Evolutionary conservation across 1,140 invertebrate genomes (phyloP), one percentile per base, ranked within the genome.

Genomic region (Matsumurasca onukii): DNA sequence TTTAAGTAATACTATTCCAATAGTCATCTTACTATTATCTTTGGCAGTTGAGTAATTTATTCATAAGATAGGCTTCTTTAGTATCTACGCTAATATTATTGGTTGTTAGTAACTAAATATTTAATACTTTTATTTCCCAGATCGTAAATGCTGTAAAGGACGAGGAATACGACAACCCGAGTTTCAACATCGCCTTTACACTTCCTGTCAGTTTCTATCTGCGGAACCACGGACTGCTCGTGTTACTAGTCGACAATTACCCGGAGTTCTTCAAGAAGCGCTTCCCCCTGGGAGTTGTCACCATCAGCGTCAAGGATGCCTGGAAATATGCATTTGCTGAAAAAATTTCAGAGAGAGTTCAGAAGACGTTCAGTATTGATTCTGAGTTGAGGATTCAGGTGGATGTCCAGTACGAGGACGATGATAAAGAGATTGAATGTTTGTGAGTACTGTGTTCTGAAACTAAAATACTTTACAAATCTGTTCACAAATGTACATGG

Each of bases 241-340:
- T 79, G 48, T 75, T 76, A 70, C 69, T 85, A 2, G 70, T 69
- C 1, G 72, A 78, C 17, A 73, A 76, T 59, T 76, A 78, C 57
- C 70, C 72, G 29, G 31, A 66, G 45, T 72, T 68, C 72, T 79
- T 39, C 29, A 61, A 78, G 62, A 73, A 69, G 71, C 49, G 68
- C 13, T 78, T 77, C 71, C 69, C 80, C 76, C 72, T 80, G 78
- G 77, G 73, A 78, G 25, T 77, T 20, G 68, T 72, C 3, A 69
- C 68, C 1, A 57, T 69, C 17, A 39, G 80, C 2, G 72, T 89
- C 0, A 90, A 90, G 78, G 87, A 89, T 72, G 80, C 84, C 55
- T 89, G 87, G 86, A 89, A 89, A 76, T 84, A 82, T 78, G 77
- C 83, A 61, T 73, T 80, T 73, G 78, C 83, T 61, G 77, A 81